Conservation (phyloP, 2,113 vertebrate species). For the Atlantisia rogersi region DNA sequence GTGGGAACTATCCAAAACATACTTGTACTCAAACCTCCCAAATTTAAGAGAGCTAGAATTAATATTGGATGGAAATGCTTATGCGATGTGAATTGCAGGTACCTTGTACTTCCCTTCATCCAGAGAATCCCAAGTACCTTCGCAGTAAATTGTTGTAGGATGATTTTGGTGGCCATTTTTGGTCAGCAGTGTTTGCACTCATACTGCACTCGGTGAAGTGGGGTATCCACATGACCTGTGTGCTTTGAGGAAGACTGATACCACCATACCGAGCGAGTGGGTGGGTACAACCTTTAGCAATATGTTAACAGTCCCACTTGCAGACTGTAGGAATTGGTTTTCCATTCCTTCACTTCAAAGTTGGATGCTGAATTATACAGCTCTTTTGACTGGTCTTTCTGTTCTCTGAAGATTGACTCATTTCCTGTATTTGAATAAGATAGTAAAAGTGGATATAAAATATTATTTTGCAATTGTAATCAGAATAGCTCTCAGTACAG, state of each 20-base stretch:
- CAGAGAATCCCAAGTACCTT: not conserved
- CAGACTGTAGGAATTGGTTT: conserved; percentile 21
- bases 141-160: not conserved
- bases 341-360: conserved; percentile 45
- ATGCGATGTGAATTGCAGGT: not conserved
- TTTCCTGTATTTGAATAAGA: conserved; percentile 73
- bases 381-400: conserved; percentile 60
- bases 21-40: not conserved
- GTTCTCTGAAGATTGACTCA: conserved; percentile 61
- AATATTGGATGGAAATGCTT: not conserved
- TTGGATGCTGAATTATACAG: conserved; percentile 31
- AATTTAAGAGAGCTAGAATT: not conserved
- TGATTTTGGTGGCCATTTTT: not conserved
- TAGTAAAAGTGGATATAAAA: conserved; percentile 68
- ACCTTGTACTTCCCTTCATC: not conserved
- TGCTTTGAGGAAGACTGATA: not conserved
- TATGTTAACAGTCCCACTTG: not conserved
- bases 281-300: not conserved
- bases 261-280: rapidly evolving
- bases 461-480: conserved; percentile 69
- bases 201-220: not conserved
- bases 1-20: not conserved
- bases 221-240: not conserved
- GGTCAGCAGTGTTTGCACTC: not conserved
- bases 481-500: conserved; percentile 59